Base-by-base conservation (phyloP, 2,113 vertebrate genomes). In the Bubalus kerabau region DNA sequence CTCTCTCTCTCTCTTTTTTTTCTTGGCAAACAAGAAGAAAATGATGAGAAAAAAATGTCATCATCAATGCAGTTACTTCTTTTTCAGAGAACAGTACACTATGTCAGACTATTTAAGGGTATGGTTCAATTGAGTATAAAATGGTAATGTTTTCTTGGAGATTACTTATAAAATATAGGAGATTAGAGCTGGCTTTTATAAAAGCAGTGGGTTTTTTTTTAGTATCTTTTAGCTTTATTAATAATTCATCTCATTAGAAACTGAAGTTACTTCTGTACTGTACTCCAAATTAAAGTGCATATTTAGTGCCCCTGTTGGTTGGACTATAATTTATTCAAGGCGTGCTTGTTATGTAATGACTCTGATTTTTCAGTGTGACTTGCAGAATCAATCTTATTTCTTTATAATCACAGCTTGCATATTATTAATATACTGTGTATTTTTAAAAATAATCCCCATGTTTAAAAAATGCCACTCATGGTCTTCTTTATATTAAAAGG, bases 211-310 rank as follows among this genome's bases (percentile, higher is more conserved):
- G 1, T 48, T 56, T 78, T 43, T 90, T 92, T 91, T 92, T 40
- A 62, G 87, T 98, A 54, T 98, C 97, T 97, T 97, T 82, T 52
- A 98, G 92, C 17, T 93, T 59, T 96, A 88, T 98, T 93, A 98
- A 98, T 98, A 96, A 98, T 98, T 98, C 87, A 98, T 98, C 87
- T 98, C 8, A 12, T 98, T 98, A 98, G 90, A 97, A 36, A 52
- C 93, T 87, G 62, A 91, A 52, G 91, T 62, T 96, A 84, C 87
- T 98, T 98, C 96, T 98, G 95, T 92, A 97, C 57, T 94, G 71
- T 97, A 82, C 92, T 98, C 95, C 87, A 98, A 98, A 98, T 97
- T 89, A 97, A 97, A 98, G 97, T 97, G 60, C 86, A 56, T 98
- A 94, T 97, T 98, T 98, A 59, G 83, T 97, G 97, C 48, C 90